Evolutionary conservation across 2,113 vertebrate genomes (phyloP).

Genomic region (Prinia subflava): DNA sequence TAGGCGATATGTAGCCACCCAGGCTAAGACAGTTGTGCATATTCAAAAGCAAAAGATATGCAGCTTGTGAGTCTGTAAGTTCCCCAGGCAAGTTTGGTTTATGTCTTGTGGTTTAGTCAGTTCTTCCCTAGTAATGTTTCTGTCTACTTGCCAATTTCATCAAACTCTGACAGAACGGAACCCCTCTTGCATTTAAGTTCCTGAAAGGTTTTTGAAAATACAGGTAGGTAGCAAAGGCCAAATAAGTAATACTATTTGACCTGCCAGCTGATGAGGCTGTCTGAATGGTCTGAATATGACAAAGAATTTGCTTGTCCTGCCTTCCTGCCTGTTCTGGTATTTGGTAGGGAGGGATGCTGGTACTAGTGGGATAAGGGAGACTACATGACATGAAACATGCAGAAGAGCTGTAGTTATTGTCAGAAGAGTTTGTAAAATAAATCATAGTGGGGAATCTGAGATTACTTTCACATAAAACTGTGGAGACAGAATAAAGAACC

Average conservation of each 20-base stretch:
- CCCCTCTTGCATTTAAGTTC: neutral
- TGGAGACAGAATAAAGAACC: neutral
- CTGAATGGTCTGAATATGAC: neutral
- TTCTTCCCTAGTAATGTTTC: neutral
- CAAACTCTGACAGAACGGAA: neutral
- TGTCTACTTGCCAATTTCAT: neutral
- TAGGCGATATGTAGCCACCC: fast-evolving
- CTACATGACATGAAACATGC: neutral
- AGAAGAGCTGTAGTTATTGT: neutral
- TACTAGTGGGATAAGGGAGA: neutral
- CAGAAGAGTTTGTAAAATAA: neutral
- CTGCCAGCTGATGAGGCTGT: neutral
- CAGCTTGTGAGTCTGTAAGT: neutral
- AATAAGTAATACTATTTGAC: neutral
- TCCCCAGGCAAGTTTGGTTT: neutral
- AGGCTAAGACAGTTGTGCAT: neutral
- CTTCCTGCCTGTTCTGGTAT: neutral
- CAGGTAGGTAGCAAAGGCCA: neutral
- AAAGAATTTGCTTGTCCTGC: neutral
- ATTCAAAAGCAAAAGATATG: neutral
- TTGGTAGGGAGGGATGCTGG: neutral
- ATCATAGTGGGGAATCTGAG: neutral
- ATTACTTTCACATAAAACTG: neutral
- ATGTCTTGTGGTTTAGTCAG: neutral
- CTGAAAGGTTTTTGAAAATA: neutral